Base-by-base conservation (phyloP, 2,888 invertebrate species). In the Cerastis leucographa region DNA sequence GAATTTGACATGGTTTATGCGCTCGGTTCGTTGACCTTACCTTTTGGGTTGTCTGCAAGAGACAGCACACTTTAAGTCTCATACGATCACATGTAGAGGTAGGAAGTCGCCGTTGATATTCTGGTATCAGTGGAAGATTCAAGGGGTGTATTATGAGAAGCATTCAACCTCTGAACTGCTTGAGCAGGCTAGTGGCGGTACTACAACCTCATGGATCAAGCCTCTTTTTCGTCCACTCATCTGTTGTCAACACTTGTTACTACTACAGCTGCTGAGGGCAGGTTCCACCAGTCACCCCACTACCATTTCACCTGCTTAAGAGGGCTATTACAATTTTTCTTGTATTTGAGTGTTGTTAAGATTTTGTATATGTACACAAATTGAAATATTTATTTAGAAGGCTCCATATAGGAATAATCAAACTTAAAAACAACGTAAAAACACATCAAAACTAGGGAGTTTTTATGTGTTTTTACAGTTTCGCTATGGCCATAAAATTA, bases 21-120 rank as follows among this genome's bases (percentile, higher is more conserved):
- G 54, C 56, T 40, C 0, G n/a, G 83, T 78, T 83, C 86, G 56
- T 46, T 84, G 82, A 87, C 81, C 84, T 72, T 42, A 54, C 7
- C 40, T 44, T 75, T 75, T 68, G 65, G 46, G 35, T 17, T 44
- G 12, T 64, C 49, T 29, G 49, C 25, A 44, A 51, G 22, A 25
- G 25, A n/a, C 42, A 44, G 42, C 66, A 40, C 7, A 51, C 14
- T 46, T 8, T 0, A 22, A 1, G 1, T 61, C 1, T 17, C 35
- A 42, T 42, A 40, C 61, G 46, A 22, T 40, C 25, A 14, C 25
- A 8, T 25, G n/a, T 25, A 17, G 8, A 11, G 17, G 40, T 12
- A 12, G 2, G 9, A 65, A 17, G 11, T 14, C 17, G 17, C 4
- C 22, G 40, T 9, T 35, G 29, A 19, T 46, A 59, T 19, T 19